Conservation (phyloP, 2,888 invertebrate genomes). For the Megaustenia siamemsis region DNA sequence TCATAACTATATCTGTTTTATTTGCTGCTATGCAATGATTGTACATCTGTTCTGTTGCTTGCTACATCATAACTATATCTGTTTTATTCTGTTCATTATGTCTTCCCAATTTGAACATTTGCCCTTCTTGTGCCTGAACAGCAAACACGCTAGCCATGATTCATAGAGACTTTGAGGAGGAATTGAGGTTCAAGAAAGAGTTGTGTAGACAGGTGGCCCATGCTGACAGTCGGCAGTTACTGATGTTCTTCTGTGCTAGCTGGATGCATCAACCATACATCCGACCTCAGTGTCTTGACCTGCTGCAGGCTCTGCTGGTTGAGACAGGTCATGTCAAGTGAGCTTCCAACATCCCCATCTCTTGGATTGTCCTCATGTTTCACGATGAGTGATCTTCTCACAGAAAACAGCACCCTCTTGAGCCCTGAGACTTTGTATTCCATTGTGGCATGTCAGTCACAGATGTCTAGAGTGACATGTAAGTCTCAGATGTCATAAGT, state of each 20-base stretch:
- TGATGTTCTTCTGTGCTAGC: conserved; percentile 81
- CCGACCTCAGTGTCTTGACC: conserved; percentile 57
- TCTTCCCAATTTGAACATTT: not conserved
- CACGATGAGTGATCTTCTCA: too few relatives aligned
- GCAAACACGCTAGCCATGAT: conserved; percentile 64
- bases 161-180: conserved; percentile 79
- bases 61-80: too few relatives aligned
- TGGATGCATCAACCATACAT: conserved; percentile 82
- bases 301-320: conserved; percentile 71
- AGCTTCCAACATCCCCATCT: too few relatives aligned
- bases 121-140: conserved; percentile 44
- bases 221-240: conserved; percentile 77
- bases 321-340: conserved; percentile 73
- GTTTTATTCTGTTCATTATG: not conserved
- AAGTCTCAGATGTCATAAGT: too few relatives aligned
- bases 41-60: too few relatives aligned
- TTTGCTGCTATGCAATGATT: too few relatives aligned
- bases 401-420: too few relatives aligned
- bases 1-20: too few relatives aligned
- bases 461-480: too few relatives aligned
- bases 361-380: too few relatives aligned
- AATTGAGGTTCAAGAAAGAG: conserved; percentile 79
- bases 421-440: too few relatives aligned
- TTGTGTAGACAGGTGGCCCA: conserved; percentile 81
- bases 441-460: too few relatives aligned